Conservation (phyloP, 37 sponge, comb jelly and placozoan genomes). For the Ianthella basta region DNA sequence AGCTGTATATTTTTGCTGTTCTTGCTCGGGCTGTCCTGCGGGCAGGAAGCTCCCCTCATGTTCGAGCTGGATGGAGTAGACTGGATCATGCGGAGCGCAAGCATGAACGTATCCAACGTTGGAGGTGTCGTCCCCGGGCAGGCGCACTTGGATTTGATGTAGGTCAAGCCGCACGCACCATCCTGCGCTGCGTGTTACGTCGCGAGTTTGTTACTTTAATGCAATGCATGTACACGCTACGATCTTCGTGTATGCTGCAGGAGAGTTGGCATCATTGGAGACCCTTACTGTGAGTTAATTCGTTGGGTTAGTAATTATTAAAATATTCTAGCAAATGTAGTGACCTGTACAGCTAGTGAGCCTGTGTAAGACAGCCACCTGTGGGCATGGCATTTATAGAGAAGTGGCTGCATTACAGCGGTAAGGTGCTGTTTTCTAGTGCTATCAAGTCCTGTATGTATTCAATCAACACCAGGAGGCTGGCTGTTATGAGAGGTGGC, state of each 20-base stretch:
- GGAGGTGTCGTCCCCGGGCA: constrained; percentile 75
- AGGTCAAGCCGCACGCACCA: background rate
- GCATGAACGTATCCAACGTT: constrained; percentile 27
- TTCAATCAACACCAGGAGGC: too few species aligned
- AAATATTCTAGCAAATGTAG: too few species aligned
- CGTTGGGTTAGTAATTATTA: background rate
- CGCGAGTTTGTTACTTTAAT: background rate
- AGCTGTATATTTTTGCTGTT: too few species aligned
- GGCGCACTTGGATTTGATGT: constrained; percentile 80
- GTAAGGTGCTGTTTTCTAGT: too few species aligned
- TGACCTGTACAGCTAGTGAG: too few species aligned
- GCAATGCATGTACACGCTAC: background rate
- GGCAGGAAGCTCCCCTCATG: background rate
- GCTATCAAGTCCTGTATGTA: too few species aligned
- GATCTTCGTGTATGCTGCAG: constrained; percentile 21
- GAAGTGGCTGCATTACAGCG: too few species aligned
- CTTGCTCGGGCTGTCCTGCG: too few species aligned
- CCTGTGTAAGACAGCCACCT: too few species aligned
- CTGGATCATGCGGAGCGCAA: constrained; percentile 18
- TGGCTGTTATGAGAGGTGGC: too few species aligned
- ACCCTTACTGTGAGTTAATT: constrained; percentile 81
- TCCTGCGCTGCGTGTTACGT: background rate
- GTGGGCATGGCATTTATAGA: too few species aligned
- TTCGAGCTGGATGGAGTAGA: constrained; percentile 13
- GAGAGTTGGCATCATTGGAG: constrained; percentile 59